These are phyloP conservation scores for Gopherus flavomarginatus DNA, from an alignment of 2,113 vertebrate genomes.

Conservation along the genomic window DNA sequence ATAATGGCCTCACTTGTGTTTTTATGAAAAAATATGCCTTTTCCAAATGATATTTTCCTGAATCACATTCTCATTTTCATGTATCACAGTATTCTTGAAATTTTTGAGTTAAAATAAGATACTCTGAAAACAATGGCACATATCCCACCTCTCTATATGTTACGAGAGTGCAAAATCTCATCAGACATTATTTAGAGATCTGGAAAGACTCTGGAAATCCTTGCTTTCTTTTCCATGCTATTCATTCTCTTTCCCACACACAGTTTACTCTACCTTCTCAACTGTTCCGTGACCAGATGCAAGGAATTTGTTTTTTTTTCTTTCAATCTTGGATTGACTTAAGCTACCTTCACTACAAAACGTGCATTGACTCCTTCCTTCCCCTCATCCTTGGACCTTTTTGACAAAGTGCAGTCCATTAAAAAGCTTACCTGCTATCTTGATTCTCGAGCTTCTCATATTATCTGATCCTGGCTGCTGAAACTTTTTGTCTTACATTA, in stretches of 20 bases:
- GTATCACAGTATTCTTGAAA: rapidly evolving
- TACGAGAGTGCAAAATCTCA: background rate
- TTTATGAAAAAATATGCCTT: background rate
- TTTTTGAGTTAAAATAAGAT: background rate
- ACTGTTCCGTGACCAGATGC: background rate
- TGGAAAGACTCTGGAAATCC: background rate
- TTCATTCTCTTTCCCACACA: background rate
- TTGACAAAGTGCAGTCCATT: background rate
- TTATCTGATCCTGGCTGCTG: background rate
- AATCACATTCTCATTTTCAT: background rate
- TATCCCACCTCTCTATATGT: rapidly evolving
- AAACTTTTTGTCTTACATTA: background rate
- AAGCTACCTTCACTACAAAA: background rate
- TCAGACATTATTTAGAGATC: background rate
- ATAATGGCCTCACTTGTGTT: background rate
- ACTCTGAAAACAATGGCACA: background rate
- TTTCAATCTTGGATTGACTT: background rate
- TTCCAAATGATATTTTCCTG: background rate
- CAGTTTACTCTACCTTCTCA: background rate
- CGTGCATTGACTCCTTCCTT: background rate
- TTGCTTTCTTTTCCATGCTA: background rate
- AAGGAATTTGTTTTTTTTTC: background rate
- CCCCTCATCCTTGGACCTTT: background rate
- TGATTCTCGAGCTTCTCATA: background rate
- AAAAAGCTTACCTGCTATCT: slow-evolving; percentile 13